Evolutionary conservation across 37 sponge, comb jelly and placozoan species (phyloP), one percentile per base, ranked within the genome.

Genomic region (Axinella damicornis): DNA sequence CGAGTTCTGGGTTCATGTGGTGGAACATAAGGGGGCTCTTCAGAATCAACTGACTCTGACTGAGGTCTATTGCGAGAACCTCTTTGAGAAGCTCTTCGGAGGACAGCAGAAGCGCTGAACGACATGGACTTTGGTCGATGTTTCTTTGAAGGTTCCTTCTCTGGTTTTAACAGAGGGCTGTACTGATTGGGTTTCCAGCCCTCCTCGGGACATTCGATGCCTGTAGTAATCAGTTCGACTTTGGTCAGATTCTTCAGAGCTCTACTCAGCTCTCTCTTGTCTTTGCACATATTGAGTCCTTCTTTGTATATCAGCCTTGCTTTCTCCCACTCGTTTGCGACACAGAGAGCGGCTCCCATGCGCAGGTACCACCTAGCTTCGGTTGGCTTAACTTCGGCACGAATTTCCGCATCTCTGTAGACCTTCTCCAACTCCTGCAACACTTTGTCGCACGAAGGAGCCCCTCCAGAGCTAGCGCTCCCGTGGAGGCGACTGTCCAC

Each of bases 281-380:
- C 56, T 54, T 79, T 86, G 80, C 94, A 93, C 62, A 65, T 69
- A 30, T 72, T 77, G 56, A 93, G 70, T 22, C 94, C 94, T 25
- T 89, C 87, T 14, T 27, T 71, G 82, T 93, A 93, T 5, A 93
- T 77, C 54, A 74, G 36, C 65, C 81, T 85, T 0, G 94, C 90
- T 36, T 85, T 65, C 28, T 85, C 82, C 94, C 94, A 93, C 38
- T 85, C 77, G 79, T 93, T 93, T n/a, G 85, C 68, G 21, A 81
- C 53, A 15, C 82, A 76, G 14, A 93, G 78, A 66, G 90, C 81
- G 27, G 90, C 81, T 18, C 86, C 94, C 79, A 86, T 93, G 37
- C 63, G 71, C 40, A 93, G 57, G 61, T 93, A 93, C 74, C 85
- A 83, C 40, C 85, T 89, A 1, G 72, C 46, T 12, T 93, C 63